Evolutionary conservation across 2,888 invertebrate genomes (phyloP), one percentile per base, ranked within the genome.

Genomic region (Margaritifera margaritifera): DNA sequence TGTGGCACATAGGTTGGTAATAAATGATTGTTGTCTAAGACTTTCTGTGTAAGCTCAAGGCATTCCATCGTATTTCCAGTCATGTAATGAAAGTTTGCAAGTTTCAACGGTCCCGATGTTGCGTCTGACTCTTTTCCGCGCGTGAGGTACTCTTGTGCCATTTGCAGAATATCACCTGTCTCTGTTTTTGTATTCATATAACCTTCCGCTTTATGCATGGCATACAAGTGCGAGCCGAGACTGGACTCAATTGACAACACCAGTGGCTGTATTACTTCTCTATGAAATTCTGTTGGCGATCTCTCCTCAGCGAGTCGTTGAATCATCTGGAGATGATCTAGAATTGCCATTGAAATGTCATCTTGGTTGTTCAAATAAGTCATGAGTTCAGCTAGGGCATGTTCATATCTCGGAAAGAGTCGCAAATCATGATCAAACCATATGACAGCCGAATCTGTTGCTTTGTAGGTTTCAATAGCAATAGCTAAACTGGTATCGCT

Each of bases 341-440:
- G 52, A 22, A 62, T 62, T 24, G 57, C 27, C 25, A 62, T 20
- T 6, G 51, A 20, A 20, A 27, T 20, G 20, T 57, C 67, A 55
- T 18, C 22, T 4, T 6, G n/a, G 4, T 8, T 27, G 18, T 25
- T 58, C 27, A 67, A n/a, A n/a, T 50, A 51, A 3, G 61, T 56
- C 25, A 67, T 56, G 24, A 67, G 55, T 55, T 67, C 67, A 4
- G 62, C 22, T 19, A 62, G 24, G 18, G 67, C 67, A 52, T 62
- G 51, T 56, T 67, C 67, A 27, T 52, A 67, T 19, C 67, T 22
- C n/a, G 62, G 56, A 51, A 62, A 67, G 19, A 62, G 58, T 24
- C n/a, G 51, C n/a, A 50, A 8, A 25, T 67, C 67, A 25, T 67
- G 67, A 18, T 67, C 27, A 61, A 62, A 67, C 67, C 67, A 67